Conservation (phyloP, 2,888 invertebrate species). For the Cryptophagus acutangulus region DNA sequence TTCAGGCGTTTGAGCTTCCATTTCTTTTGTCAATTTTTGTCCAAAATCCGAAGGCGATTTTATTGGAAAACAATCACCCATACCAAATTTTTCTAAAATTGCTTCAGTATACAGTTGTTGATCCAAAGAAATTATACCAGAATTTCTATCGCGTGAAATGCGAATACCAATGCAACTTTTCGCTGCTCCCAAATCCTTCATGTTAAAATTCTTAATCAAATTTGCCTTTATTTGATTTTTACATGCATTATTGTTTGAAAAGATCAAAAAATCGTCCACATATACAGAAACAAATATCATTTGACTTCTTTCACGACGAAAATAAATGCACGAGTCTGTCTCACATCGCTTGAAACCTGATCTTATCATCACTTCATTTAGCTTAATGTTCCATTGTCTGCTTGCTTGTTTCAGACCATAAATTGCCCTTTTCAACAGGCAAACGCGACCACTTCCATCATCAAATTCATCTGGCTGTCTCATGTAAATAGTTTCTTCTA, state of each 20-base stretch:
- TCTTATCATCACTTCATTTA: conserved; percentile 12
- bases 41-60: conserved; percentile 1
- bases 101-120: conserved; percentile 9
- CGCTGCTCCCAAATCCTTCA: conserved; percentile 12
- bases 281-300: background rate
- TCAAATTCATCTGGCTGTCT: too few relatives aligned
- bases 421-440: too few relatives aligned
- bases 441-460: too few relatives aligned
- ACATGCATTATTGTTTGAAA: background rate
- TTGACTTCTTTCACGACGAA: background rate
- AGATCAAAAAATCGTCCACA: conserved; percentile 7
- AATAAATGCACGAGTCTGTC: conserved; percentile 14
- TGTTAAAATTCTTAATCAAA: conserved; percentile 9
- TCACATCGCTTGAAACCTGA: conserved; percentile 18
- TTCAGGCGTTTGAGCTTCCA: background rate
- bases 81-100: conserved; percentile 8
- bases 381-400: too few relatives aligned
- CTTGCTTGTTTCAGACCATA: too few relatives aligned
- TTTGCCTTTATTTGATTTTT: background rate
- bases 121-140: conserved; percentile 10
- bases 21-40: conserved; percentile 10
- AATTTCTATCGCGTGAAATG: conserved; percentile 12
- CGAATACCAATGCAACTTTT: conserved; percentile 11
- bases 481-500: too few relatives aligned
- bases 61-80: conserved; percentile 5